Evolutionary conservation across 2,888 invertebrate species (phyloP).

Genomic region (Congeria kusceri): DNA sequence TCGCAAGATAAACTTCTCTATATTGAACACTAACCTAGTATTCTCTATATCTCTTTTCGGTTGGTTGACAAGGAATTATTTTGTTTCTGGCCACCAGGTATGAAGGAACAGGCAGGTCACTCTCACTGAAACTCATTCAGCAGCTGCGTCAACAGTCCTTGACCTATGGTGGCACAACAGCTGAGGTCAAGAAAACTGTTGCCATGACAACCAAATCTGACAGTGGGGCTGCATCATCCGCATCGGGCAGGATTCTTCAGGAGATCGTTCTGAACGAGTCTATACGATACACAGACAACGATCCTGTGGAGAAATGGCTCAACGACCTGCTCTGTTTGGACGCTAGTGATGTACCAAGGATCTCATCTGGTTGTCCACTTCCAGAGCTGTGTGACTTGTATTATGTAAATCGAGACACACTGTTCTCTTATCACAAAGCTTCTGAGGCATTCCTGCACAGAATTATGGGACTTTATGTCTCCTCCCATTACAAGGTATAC

Average conservation of each 20-base stretch:
- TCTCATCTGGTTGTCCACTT: slow-evolving; percentile 93
- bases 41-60: not conserved
- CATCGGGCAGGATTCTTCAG: slow-evolving; percentile 84
- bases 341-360: slow-evolving; percentile 89
- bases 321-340: slow-evolving; percentile 96
- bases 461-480: slow-evolving; percentile 96
- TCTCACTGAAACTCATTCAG: slow-evolving; percentile 97
- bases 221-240: slow-evolving; percentile 56
- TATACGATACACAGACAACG: slow-evolving; percentile 94
- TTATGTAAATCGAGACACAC: slow-evolving; percentile 91
- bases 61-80: too few species aligned
- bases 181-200: slow-evolving; percentile 83
- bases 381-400: slow-evolving; percentile 94
- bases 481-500: slow-evolving; percentile 97
- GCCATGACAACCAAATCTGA: slow-evolving; percentile 68
- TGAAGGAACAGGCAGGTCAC: slow-evolving; percentile 98
- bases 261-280: slow-evolving; percentile 94
- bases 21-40: too few species aligned
- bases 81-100: slow-evolving; percentile 87
- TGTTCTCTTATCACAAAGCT: slow-evolving; percentile 98
- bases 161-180: slow-evolving; percentile 86
- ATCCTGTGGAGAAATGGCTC: slow-evolving; percentile 96
- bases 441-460: slow-evolving; percentile 93
- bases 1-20: too few species aligned
- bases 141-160: slow-evolving; percentile 91